phyloP scores from a whole-genome alignment of 2,797 vertebrate species.

The Rhadinocentrus ornatus region DNA sequence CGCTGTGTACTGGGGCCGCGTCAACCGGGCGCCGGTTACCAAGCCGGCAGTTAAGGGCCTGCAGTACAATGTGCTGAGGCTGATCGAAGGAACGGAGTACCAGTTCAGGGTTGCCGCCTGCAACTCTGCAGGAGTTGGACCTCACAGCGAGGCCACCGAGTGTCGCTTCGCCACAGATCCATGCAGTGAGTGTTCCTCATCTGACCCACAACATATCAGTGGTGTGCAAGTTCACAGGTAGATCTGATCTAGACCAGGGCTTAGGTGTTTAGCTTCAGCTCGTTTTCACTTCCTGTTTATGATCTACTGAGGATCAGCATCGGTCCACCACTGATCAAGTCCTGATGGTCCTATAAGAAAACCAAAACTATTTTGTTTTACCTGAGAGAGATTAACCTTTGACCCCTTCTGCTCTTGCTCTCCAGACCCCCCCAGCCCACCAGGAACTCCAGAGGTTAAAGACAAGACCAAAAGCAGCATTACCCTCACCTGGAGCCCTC shows the following conservation, averaged over 20 bases:
- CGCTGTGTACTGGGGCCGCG: slow-evolving; percentile 93
- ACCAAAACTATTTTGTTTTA: neutral
- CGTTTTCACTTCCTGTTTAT: neutral
- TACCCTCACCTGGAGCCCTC: slow-evolving; percentile 91
- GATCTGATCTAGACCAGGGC: neutral
- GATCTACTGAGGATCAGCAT: neutral
- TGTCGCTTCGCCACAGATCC: slow-evolving; percentile 88
- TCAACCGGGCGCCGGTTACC: slow-evolving; percentile 92
- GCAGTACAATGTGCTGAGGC: slow-evolving; percentile 89
- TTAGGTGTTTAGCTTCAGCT: neutral
- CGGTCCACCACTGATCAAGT: too few relatives aligned
- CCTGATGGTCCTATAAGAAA: too few relatives aligned
- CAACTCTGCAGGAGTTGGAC: slow-evolving; percentile 94
- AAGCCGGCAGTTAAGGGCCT: slow-evolving; percentile 91
- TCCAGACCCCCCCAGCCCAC: slow-evolving; percentile 88
- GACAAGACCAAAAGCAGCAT: slow-evolving; percentile 94
- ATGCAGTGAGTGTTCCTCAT: slow-evolving; percentile 85
- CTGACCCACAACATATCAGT: neutral
- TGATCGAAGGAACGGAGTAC: slow-evolving; percentile 94
- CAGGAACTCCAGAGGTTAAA: slow-evolving; percentile 88
- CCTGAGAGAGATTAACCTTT: slow-evolving; percentile 1
- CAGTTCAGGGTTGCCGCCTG: slow-evolving; percentile 94
- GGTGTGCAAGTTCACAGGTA: neutral
- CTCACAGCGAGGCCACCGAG: slow-evolving; percentile 92
- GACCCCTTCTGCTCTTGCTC: neutral